phyloP scores from a whole-genome alignment of 2,113 vertebrate genomes.

The Chlamydotis undulata region DNA sequence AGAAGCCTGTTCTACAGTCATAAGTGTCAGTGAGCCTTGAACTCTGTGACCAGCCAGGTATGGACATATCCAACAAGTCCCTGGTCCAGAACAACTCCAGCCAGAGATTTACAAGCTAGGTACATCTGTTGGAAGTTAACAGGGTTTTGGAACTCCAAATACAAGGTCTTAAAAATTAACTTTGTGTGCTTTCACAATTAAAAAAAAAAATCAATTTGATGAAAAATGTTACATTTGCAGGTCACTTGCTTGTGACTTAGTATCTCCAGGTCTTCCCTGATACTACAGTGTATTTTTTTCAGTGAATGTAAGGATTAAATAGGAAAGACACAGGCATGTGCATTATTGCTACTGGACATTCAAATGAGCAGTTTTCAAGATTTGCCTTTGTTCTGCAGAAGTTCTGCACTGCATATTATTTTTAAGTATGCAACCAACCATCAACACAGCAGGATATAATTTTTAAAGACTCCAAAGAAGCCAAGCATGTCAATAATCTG shows the following conservation, averaged over 20 bases:
- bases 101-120: not conserved
- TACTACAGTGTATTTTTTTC: not conserved
- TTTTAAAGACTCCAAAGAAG: slow-evolving; percentile 10
- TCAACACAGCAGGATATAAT: not conserved
- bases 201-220: not conserved
- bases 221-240: not conserved
- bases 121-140: not conserved
- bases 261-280: not conserved
- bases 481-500: not conserved
- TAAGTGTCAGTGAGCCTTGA: not conserved
- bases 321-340: not conserved
- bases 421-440: not conserved
- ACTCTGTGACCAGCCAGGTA: not conserved
- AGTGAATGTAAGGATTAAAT: not conserved
- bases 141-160: not conserved
- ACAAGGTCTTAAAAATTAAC: not conserved
- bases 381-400: not conserved
- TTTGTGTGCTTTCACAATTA: not conserved
- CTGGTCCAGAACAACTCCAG: not conserved
- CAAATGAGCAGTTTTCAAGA: not conserved
- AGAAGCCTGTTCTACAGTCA: not conserved
- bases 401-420: not conserved
- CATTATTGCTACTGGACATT: not conserved
- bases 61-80: not conserved
- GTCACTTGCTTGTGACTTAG: not conserved